These are phyloP conservation scores for Diabrotica virgifera DNA, from an alignment of 1,140 invertebrate species.

Conservation along the genomic window DNA sequence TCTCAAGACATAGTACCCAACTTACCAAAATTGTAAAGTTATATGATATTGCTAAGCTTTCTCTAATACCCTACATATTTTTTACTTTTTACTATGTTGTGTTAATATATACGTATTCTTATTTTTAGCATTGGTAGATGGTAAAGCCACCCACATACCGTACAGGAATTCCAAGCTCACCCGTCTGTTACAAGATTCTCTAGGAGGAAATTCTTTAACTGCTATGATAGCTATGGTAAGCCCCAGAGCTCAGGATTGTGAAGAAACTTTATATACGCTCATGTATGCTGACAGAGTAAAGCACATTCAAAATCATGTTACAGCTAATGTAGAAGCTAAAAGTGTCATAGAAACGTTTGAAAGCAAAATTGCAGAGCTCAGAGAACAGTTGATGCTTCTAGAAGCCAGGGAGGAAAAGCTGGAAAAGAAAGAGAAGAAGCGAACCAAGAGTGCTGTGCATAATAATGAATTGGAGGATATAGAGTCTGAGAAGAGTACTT, in stretches of 20 bases:
- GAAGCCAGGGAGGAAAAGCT: neutral
- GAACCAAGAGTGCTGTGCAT: slow-evolving; percentile 12
- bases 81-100: no score
- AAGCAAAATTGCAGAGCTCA: slow-evolving; percentile 30
- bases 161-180: slow-evolving; percentile 95
- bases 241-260: slow-evolving; percentile 21
- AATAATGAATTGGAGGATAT: slow-evolving; percentile 51
- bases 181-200: slow-evolving; percentile 87
- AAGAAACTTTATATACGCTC: slow-evolving; percentile 35
- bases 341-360: slow-evolving; percentile 33
- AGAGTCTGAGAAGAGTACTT: slow-evolving; percentile 65
- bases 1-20: no score
- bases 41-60: no score
- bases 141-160: slow-evolving; percentile 83
- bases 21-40: no score
- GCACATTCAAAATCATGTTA: slow-evolving; percentile 32
- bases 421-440: slow-evolving; percentile 8
- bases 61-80: no score
- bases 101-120: no score
- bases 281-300: slow-evolving; percentile 34
- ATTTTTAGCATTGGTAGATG: slow-evolving; percentile 87
- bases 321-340: slow-evolving; percentile 28
- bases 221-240: slow-evolving; percentile 35
- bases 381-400: slow-evolving; percentile 66
- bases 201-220: slow-evolving; percentile 58